phyloP scores from a whole-genome alignment of 2,888 invertebrate species.

The Choreutis nemorana region DNA sequence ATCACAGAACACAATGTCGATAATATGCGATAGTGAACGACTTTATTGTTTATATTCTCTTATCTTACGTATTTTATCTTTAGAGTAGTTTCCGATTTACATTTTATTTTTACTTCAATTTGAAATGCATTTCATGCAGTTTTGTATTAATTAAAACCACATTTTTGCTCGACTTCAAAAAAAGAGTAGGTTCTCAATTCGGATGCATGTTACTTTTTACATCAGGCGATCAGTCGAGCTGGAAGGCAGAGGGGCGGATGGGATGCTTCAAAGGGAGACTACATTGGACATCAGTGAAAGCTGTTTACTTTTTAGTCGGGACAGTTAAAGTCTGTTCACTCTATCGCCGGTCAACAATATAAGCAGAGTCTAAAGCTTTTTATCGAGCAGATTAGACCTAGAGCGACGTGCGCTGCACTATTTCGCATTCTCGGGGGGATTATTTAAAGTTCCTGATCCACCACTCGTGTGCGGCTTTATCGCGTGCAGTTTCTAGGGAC shows the following conservation, averaged over 20 bases:
- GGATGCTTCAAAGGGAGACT: slow-evolving; percentile 19
- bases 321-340: slow-evolving; percentile 39
- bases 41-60: too few relatives aligned
- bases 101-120: too few relatives aligned
- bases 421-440: slow-evolving; percentile 33
- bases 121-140: too few relatives aligned
- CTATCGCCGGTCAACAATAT: slow-evolving; percentile 40
- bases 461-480: slow-evolving; percentile 20
- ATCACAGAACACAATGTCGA: too few relatives aligned
- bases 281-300: slow-evolving; percentile 25
- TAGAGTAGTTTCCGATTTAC: too few relatives aligned
- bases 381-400: slow-evolving; percentile 35
- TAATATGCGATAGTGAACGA: slow-evolving; percentile 1
- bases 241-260: slow-evolving; percentile 14
- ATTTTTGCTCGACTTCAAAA: too few relatives aligned
- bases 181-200: too few relatives aligned
- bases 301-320: slow-evolving; percentile 38
- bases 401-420: slow-evolving; percentile 29
- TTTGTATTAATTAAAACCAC: too few relatives aligned
- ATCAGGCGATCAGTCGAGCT: slow-evolving; percentile 29
- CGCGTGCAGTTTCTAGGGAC: slow-evolving; percentile 18
- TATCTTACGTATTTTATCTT: too few relatives aligned
- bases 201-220: slow-evolving; percentile 27
- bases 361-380: slow-evolving; percentile 34
- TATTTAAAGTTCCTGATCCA: slow-evolving; percentile 35